phyloP scores from a whole-genome alignment of 92 coral and sea anemone species.

The Phenganax stokvisi region DNA sequence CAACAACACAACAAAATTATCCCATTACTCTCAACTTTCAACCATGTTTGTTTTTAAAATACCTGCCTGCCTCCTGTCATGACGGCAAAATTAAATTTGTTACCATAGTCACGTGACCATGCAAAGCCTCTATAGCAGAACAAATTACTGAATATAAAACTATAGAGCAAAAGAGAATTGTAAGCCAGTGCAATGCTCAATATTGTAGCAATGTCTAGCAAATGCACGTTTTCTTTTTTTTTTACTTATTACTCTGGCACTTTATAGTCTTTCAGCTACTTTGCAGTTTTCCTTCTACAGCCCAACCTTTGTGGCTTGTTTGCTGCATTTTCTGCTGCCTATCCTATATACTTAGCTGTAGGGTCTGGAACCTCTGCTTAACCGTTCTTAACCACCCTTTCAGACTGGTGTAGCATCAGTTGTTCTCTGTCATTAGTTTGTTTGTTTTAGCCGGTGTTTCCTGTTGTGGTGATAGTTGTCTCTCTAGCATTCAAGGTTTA shows the following conservation, averaged over 20 bases:
- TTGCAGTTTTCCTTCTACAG: too few species aligned
- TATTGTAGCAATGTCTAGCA: too few species aligned
- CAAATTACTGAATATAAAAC: too few species aligned
- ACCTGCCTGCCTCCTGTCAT: background rate
- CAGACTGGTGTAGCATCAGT: too few species aligned
- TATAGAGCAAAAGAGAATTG: too few species aligned
- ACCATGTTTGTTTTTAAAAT: background rate
- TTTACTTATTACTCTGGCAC: too few species aligned
- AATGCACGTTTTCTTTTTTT: too few species aligned
- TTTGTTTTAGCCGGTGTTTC: slow-evolving; percentile 7
- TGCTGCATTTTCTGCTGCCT: background rate
- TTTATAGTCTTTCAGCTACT: too few species aligned
- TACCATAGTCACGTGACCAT: background rate
- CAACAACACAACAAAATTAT: slow-evolving; percentile 53
- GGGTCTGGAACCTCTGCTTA: background rate
- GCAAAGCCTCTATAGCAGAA: background rate
- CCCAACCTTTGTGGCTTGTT: too few species aligned
- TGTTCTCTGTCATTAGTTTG: background rate
- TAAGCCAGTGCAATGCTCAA: too few species aligned
- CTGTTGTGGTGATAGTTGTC: slow-evolving; percentile 37
- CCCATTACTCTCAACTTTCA: slow-evolving; percentile 41
- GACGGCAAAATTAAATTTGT: slow-evolving; percentile 2
- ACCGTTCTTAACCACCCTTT: too few species aligned
- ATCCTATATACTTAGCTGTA: background rate
- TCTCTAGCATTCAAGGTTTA: slow-evolving; percentile 36